Conservation (phyloP, 1,140 invertebrate species). For the Drosophila neocordata region DNA sequence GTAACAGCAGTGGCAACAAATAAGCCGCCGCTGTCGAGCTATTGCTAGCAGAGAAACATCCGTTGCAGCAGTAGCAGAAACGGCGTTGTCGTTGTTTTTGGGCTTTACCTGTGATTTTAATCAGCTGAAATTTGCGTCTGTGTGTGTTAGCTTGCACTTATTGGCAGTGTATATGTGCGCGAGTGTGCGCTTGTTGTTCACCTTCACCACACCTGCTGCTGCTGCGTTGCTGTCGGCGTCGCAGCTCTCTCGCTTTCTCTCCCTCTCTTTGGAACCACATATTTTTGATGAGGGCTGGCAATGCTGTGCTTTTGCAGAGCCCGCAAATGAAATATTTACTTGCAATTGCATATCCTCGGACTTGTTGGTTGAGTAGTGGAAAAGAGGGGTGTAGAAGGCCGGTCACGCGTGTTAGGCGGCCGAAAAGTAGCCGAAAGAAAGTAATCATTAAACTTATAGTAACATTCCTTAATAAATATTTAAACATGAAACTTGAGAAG, state of each 20-base stretch:
- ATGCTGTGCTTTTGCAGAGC: slow-evolving; percentile 25
- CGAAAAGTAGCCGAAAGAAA: neutral
- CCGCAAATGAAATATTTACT: neutral
- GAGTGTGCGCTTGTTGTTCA: slow-evolving; percentile 30
- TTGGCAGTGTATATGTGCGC: slow-evolving; percentile 12
- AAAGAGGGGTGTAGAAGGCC: neutral
- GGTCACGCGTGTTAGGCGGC: no score
- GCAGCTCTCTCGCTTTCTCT: slow-evolving; percentile 51
- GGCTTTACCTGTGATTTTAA: slow-evolving; percentile 71
- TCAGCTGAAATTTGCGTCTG: slow-evolving; percentile 54
- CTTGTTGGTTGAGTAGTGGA: neutral
- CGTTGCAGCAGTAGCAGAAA: neutral
- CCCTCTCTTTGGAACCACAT: neutral
- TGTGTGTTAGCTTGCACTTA: slow-evolving; percentile 32
- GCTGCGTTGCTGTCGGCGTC: slow-evolving; percentile 28
- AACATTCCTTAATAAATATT: no score
- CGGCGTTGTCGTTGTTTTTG: slow-evolving; percentile 32
- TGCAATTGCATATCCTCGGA: neutral
- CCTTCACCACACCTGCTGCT: slow-evolving; percentile 78
- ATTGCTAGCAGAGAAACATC: neutral
- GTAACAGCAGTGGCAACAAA: slow-evolving; percentile 7
- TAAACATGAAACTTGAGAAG: no score
- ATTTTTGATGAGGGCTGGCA: slow-evolving; percentile 48
- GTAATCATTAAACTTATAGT: neutral
- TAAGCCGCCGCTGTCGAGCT: neutral